Evolutionary conservation across 2,113 vertebrate genomes (phyloP), one percentile per base, ranked within the genome.

Genomic region (Melanotaenia duboulayi): DNA sequence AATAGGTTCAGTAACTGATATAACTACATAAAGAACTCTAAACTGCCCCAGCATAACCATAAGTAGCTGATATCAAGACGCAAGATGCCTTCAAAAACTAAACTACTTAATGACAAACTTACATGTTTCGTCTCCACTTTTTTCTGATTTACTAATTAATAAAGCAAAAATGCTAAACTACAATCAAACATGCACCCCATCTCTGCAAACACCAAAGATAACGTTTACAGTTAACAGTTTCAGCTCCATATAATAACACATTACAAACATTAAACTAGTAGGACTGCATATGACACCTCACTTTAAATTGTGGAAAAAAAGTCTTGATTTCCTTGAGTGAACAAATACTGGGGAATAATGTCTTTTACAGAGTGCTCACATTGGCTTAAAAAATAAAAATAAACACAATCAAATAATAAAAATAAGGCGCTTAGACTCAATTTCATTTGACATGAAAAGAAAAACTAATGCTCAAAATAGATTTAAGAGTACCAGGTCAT

Each of bases 81-180:
- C 4, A 61, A 11, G 48, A 61, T 23, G 39, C 22, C 23, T 61
- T 0, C 70, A 63, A 48, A 71, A 37, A 20, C 20, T 22, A 20
- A 59, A 22, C 3, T 19, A 20, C 19, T 11, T 3, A 22, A 4
- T 22, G 1, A 35, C 12, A n/a, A 37, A 37, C 22, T 7, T 11
- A 19, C 8, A 7, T 35, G 25, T 14, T 54, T 25, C 4, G 7
- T n/a, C 16, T 56, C 32, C 50, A 39, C 28, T 5, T 35, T 56
- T 12, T 0, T 19, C 9, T n/a, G 19, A 7, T 13, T 12, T 50
- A 63, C 22, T 20, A 42, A 52, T 66, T 23, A 35, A 44, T 59
- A 64, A 39, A 25, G n/a, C 39, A 71, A 81, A 60, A 11, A 52
- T 25, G 23, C 57, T 50, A 50, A n/a, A 22, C 14, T 70, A 48